Base-by-base conservation (phyloP, 2,797 vertebrate genomes). In the Prionace glauca region DNA sequence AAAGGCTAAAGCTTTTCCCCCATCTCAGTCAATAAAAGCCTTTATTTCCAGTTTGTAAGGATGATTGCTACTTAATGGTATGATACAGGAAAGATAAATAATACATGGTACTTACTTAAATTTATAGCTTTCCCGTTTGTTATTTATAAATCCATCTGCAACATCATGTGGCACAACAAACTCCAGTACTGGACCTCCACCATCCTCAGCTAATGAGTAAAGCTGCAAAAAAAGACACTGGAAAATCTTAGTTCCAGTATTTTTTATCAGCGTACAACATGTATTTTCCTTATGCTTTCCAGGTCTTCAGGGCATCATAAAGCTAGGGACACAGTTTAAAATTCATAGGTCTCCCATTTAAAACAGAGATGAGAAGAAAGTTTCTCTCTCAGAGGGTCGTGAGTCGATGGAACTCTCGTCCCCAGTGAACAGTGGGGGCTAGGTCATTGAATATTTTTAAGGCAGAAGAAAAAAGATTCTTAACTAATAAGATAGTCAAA, bases 71-170 rank as follows among this genome's bases (percentile, higher is more conserved):
- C 60, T 91, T 65, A 32, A 60, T 12, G 22, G 20, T 84, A 62
- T 95, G 81, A 86, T 86, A 50, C 56, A 95, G 32, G 60, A 81
- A 69, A 32, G 41, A 29, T 41, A 41, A 0, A 8, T 93, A 72
- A n/a, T 29, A 24, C n/a, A 92, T 92, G 90, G 22, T 74, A 96
- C 97, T 96, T 97, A 99, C 99, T 98, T 99, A 98, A 99, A 99
- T 96, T 96, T 98, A 97, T 99, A 99, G 97, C 95, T 97, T 96
- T 99, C 99, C 96, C 97, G 97, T 96, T 99, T 99, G 97, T 99
- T 99, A 97, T 99, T 99, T 96, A 99, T 96, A 95, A 99, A 98
- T n/a, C 99, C 99, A 95, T 99, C 99, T 62, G 98, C 98, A 96
- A 98, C 96, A 96, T 99, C 98, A 95, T 96, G 98, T 14, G 99